phyloP scores from a whole-genome alignment of 2,113 vertebrate species.

The Spea multiplicata region DNA sequence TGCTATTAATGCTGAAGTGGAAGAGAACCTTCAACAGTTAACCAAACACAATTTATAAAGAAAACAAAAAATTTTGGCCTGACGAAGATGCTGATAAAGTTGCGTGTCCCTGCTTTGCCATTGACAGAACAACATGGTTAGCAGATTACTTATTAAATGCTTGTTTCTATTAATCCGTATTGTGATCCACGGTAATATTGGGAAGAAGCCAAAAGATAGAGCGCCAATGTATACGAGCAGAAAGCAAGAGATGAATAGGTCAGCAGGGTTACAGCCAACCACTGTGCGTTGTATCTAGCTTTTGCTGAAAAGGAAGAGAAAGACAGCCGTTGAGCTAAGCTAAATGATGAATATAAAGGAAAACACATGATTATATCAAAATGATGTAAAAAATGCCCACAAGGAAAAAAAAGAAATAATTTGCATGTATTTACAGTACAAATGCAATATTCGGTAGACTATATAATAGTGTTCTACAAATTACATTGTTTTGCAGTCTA shows the following conservation, averaged over 20 bases:
- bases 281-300: background rate
- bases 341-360: conserved; percentile 4
- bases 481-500: background rate
- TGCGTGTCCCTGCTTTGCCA: background rate
- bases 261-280: conserved; percentile 5
- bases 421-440: background rate
- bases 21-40: too few relatives aligned
- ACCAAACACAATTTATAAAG: background rate
- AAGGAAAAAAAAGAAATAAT: background rate
- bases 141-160: conserved; percentile 9
- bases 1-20: too few relatives aligned
- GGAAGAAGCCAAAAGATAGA: conserved; percentile 9
- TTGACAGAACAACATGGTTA: background rate
- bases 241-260: conserved; percentile 18
- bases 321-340: background rate
- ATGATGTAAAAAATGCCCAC: background rate
- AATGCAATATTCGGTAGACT: background rate
- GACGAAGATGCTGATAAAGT: background rate
- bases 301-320: background rate
- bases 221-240: background rate
- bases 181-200: conserved; percentile 3
- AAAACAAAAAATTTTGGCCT: background rate
- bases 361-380: background rate
- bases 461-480: background rate
- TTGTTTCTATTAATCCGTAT: conserved; percentile 3